Base-by-base conservation (phyloP, 2,888 invertebrate species). In the Pediacus dermestoides region DNA sequence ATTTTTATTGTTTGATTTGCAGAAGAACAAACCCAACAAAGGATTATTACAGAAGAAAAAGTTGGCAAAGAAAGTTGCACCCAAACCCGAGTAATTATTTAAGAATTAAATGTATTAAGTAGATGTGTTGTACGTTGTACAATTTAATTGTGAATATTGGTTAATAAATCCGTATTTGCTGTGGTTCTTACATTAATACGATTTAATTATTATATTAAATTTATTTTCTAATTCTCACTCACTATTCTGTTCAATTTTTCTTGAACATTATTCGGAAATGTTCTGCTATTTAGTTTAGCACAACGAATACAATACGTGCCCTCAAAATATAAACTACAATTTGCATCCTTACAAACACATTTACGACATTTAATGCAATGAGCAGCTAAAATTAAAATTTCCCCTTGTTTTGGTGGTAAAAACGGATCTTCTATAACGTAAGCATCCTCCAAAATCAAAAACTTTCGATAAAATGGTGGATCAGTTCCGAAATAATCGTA, bases 351-450 rank as follows among this genome's bases (percentile, higher is more conserved):
- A 66, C 93, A 93, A 3, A 89, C 81, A 43, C 74, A 53, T 56
- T 75, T 77, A 2, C 72, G 65, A 70, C 93, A 93, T 11, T 73
- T 55, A 13, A 72, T 67, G 67, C 92, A 92, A 60, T 87, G 80
- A 7, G 81, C 74, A 2, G 92, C 93, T 10, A 92, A 60, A 2
- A 88, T 74, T 43, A 89, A 69, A 57, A 82, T 81, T 66, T 89
- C 85, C n/a, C 83, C 80, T 62, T 77, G 81, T 37, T 80, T 80
- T 3, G 82, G 80, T 1, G 83, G 77, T 55, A 80, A 77, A 61
- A 91, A 92, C 1, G 92, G 92, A 70, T 92, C 91, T 58, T 84
- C 85, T 78, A 88, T 84, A 0, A 90, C 68, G 66, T 84, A 93
- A 44, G 80, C 81, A 16, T 86, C 78, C 62, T 88, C 88, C 49